Conservation (phyloP, 2,797 vertebrate species). For the Phalanger gymnotis region DNA sequence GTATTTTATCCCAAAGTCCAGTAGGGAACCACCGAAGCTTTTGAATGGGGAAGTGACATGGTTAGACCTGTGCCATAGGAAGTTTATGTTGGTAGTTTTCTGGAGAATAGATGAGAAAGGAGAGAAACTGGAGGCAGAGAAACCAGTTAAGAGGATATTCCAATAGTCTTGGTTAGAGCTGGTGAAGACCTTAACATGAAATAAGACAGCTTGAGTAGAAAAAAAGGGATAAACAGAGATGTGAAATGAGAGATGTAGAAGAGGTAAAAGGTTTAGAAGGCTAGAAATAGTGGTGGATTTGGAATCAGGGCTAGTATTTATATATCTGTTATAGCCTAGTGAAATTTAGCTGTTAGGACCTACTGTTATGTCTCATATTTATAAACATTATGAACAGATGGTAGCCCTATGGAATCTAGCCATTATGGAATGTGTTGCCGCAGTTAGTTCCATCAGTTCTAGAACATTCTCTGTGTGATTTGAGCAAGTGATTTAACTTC, state of each 20-base stretch:
- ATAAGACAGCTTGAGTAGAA: background rate
- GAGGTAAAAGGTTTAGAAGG: background rate
- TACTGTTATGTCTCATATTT: background rate
- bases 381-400: background rate
- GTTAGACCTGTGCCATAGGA: background rate
- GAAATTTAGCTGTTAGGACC: background rate
- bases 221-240: background rate
- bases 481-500: no score
- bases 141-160: background rate
- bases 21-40: background rate
- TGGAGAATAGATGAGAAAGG: background rate
- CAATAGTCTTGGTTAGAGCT: background rate
- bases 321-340: background rate
- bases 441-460: background rate
- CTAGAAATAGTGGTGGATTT: background rate
- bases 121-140: background rate
- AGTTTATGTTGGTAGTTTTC: background rate
- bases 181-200: background rate
- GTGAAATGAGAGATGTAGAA: background rate
- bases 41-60: background rate
- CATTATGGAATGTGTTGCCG: background rate
- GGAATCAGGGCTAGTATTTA: background rate
- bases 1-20: background rate
- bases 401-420: background rate
- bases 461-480: no score